Conservation (phyloP, 2,113 vertebrate species). For the Zosterops lateralis region DNA sequence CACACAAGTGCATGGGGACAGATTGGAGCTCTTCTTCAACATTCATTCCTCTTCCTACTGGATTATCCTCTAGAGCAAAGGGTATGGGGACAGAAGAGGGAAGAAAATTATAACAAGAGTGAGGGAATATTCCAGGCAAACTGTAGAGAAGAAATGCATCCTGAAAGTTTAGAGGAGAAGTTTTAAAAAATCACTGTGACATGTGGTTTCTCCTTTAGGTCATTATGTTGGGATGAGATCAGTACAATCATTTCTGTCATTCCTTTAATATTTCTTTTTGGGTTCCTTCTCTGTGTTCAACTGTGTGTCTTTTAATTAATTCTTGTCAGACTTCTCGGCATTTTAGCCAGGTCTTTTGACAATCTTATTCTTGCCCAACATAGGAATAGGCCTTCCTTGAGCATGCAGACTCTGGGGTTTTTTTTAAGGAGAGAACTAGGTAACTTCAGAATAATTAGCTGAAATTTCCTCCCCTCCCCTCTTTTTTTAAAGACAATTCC, state of each 20-base stretch:
- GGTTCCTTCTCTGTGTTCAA: not conserved
- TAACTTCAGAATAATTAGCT: constrained; percentile 18
- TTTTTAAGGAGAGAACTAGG: not conserved
- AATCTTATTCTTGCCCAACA: not conserved
- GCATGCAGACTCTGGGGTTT: not conserved
- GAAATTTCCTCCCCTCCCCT: constrained; percentile 37
- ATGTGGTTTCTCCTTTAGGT: not conserved
- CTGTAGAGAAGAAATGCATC: not conserved
- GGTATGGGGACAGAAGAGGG: not conserved
- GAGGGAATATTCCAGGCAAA: not conserved
- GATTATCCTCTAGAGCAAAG: not conserved
- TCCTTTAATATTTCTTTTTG: not conserved
- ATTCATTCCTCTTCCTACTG: not conserved
- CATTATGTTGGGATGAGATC: not conserved
- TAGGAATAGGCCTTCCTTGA: not conserved
- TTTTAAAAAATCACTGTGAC: not conserved
- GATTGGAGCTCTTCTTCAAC: not conserved
- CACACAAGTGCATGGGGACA: not conserved
- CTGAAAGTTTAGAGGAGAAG: not conserved
- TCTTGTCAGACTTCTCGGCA: not conserved
- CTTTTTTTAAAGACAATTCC: constrained; percentile 77
- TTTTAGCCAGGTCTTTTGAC: not conserved
- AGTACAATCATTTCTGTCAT: not conserved
- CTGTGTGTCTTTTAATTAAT: not conserved
- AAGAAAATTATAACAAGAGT: not conserved